phyloP scores from a whole-genome alignment of 2,113 vertebrate genomes.

The Oceanodroma tethys region DNA sequence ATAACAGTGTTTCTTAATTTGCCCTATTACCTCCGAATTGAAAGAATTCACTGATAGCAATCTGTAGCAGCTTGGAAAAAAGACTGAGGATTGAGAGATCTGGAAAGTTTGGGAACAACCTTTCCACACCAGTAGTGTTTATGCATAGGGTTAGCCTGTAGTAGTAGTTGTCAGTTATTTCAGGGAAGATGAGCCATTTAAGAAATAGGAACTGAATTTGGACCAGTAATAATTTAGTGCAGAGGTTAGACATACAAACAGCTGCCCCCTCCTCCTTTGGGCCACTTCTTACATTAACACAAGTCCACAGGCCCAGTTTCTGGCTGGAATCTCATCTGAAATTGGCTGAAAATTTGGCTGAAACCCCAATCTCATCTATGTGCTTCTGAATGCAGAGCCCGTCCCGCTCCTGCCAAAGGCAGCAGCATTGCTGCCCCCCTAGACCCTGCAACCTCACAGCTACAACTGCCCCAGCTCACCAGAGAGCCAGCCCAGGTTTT shows the following conservation, averaged over 20 bases:
- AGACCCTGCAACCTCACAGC: not conserved
- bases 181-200: not conserved
- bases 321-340: too few relatives aligned
- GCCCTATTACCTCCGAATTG: not conserved
- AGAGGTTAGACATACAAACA: not conserved
- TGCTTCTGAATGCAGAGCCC: not conserved
- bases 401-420: not conserved
- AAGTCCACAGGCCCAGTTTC: not conserved
- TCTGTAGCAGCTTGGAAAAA: not conserved
- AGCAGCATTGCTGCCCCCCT: not conserved
- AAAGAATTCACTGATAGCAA: not conserved
- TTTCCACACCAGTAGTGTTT: not conserved
- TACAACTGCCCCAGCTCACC: not conserved
- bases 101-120: not conserved
- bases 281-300: not conserved
- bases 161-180: not conserved
- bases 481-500: not conserved
- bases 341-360: too few relatives aligned
- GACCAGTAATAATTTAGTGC: not conserved
- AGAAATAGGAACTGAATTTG: not conserved
- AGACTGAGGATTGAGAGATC: not conserved
- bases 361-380: not conserved
- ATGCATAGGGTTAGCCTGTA: not conserved
- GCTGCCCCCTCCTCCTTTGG: not conserved
- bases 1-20: not conserved